Evolutionary conservation across 1,140 invertebrate genomes (phyloP), one percentile per base, ranked within the genome.

Genomic region (Pseudoatta argentina): DNA sequence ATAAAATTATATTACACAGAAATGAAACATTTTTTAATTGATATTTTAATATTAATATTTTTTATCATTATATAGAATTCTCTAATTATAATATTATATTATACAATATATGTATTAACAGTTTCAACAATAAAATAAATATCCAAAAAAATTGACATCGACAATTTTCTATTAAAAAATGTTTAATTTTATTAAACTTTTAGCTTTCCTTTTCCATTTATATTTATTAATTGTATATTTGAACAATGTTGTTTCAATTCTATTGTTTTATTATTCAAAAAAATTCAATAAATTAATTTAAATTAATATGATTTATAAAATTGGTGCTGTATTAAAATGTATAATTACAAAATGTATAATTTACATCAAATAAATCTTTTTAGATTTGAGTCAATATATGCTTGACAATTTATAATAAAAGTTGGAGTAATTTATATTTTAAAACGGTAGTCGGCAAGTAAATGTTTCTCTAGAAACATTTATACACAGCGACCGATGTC

Each of bases 371-470:
- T 21, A 10, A 61, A 30, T 39, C 0, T 39, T 39, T 48, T 44
- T 24, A 3, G 10, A 48, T 10, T 30, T 12, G 7, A 69, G 66
- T 44, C 66, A 69, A 69, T 69, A 69, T 69, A 16, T 30, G n/a
- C 39, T 79, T 53, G 14, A 48, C n/a, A 8, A 73, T 61, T 82
- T 39, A 51, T 48, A 48, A 82, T 18, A 44, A 61, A 67, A 34
- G 6, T 48, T 44, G 18, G 8, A 51, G 39, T 34, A 73, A 83
- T 83, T 83, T 83, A 51, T 69, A 83, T 75, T 83, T 83, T 63
- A 75, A 10, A 83, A 75, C 8, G 55, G n/a, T 73, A 53, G 57
- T 83, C 39, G 39, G 39, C 51, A 14, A 81, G 24, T 51, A 51
- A 18, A 69, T 57, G 79, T 61, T 73, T 73, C 24, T 18, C 4